Evolutionary conservation across 2,797 vertebrate genomes (phyloP), one percentile per base, ranked within the genome.

Genomic region (Garrulus glandarius): DNA sequence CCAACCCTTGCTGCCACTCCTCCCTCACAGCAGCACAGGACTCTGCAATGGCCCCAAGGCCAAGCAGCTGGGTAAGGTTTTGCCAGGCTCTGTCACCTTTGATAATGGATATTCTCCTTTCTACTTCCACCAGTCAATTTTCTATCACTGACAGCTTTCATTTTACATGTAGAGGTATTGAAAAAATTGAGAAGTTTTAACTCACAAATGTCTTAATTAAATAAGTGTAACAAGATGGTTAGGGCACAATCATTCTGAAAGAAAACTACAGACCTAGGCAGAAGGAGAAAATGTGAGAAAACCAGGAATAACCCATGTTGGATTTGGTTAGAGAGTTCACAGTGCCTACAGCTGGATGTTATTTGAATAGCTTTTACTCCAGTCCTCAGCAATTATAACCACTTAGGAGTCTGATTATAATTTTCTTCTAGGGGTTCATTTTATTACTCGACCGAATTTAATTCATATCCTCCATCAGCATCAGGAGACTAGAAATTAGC

Each of bases 351-450:
- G 84, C 92, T 94, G 88, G 79, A 56, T 67, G 67, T 81, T 86
- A 80, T 80, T 92, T 76, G 93, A 96, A 92, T 59, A 59, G 50
- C 6, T 95, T 93, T 76, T 87, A 83, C 68, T 95, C 72, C 53
- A 49, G 39, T 95, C 52, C 85, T 61, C 72, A 81, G 78, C 4
- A 20, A 96, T 94, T 96, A 86, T 67, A 82, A 52, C 50, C 68
- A 65, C 85, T 87, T 88, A 93, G 61, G 63, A 92, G 50, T 83
- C 55, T 95, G 90, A 97, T 95, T 95, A 95, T 87, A 90, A 95
- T 97, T 96, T 91, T 94, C 77, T 97, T 92, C 85, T 84, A 87
- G 91, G 71, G 84, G 41, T 87, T 96, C 30, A 67, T 97, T 96
- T 97, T 91, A 92, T 95, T 96, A 95, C 90, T 80, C 93, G 83